Percentiles rank a stretch among this genome's conserved stretches.
phyloP scores from a whole-genome alignment of 2,888 invertebrate genomes.

The Oligia latruncula region DNA sequence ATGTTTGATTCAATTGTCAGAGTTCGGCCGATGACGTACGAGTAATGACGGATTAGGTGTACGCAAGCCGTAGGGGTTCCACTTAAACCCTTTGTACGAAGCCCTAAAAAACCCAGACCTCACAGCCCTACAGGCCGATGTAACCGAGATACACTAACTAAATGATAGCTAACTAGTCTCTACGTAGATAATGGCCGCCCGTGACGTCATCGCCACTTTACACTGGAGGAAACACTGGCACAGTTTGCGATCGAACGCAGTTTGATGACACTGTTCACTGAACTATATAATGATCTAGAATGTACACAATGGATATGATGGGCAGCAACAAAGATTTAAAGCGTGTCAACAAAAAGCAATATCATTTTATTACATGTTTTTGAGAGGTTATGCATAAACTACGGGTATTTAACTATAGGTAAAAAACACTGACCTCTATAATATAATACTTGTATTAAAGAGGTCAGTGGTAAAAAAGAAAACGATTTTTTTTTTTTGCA shows the following conservation, averaged over 20 bases:
- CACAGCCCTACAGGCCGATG: constrained; percentile 27
- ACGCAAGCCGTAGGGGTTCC: not conserved
- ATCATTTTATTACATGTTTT: not conserved
- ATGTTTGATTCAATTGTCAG: not conserved
- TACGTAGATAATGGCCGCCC: constrained; percentile 40
- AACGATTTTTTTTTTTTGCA: constrained; percentile 18
- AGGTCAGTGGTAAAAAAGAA: constrained; percentile 14
- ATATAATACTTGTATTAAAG: too few species aligned
- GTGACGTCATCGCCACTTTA: constrained; percentile 46
- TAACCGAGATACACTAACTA: constrained; percentile 46
- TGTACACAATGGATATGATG: not conserved
- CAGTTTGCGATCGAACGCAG: constrained; percentile 48
- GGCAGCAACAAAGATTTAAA: not conserved
- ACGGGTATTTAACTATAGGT: too few species aligned
- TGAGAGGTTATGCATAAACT: not conserved
- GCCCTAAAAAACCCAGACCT: not conserved
- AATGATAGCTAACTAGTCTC: constrained; percentile 48
- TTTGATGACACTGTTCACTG: constrained; percentile 48
- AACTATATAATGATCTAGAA: constrained; percentile 18
- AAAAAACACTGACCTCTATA: too few species aligned
- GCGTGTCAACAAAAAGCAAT: not conserved
- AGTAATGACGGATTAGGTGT: not conserved
- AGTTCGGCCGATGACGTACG: not conserved
- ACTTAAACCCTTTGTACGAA: not conserved
- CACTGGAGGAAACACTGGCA: constrained; percentile 22